A percentile compares a stretch with the other conserved stretches of the same genome.
These are phyloP conservation scores for Protophormia terraenovae DNA, from an alignment of 2,888 invertebrate genomes.

Conservation along the genomic window DNA sequence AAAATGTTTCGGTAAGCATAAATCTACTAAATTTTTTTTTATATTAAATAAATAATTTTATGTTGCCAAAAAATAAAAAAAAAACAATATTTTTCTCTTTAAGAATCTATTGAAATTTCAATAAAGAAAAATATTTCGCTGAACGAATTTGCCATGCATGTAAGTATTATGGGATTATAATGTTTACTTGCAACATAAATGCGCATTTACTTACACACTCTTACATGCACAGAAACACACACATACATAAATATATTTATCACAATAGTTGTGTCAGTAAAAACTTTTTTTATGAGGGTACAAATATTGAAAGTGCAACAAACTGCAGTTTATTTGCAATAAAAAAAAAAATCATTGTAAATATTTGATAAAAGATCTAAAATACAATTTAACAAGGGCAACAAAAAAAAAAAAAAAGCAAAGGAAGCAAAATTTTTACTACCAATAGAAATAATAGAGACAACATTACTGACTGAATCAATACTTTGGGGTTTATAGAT, in stretches of 20 bases:
- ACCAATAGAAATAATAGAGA: not conserved
- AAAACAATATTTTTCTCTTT: no score
- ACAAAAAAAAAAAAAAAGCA: not conserved
- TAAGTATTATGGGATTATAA: not conserved
- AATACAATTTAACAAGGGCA: not conserved
- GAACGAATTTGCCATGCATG: not conserved
- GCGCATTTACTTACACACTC: not conserved
- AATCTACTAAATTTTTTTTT: no score
- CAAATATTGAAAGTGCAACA: constrained; percentile 4
- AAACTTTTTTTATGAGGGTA: not conserved
- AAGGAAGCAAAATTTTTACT: not conserved
- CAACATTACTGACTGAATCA: not conserved
- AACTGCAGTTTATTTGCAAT: not conserved
- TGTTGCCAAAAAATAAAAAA: no score
- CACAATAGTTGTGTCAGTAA: not conserved
- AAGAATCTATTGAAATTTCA: not conserved
- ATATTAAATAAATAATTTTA: no score
- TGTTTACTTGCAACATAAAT: not conserved
- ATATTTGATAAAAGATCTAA: constrained; percentile 11
- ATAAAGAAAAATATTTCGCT: not conserved
- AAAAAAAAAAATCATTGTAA: not conserved
- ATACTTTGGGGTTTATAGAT: not conserved
- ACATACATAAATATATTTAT: not conserved
- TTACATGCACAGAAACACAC: not conserved
- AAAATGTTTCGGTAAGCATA: no score